Evolutionary conservation across 2,797 vertebrate genomes (phyloP).

Genomic region (Halcyon leucocephala): DNA sequence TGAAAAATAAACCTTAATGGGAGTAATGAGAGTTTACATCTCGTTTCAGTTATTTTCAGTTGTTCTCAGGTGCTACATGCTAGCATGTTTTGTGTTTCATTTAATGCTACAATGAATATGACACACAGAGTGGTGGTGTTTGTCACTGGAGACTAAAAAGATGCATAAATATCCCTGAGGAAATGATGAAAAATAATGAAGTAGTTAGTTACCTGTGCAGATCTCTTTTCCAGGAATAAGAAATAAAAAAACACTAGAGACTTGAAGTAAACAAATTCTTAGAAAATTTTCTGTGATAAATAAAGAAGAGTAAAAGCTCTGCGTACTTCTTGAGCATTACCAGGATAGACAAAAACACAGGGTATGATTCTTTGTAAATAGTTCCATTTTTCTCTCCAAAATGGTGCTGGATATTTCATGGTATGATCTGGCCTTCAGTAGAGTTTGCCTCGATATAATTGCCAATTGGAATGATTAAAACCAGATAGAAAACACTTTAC

Average conservation of each 20-base stretch:
- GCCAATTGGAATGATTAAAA: background rate
- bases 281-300: background rate
- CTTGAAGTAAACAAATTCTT: background rate
- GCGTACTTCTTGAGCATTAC: background rate
- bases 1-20: slow-evolving; percentile 67
- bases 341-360: rapidly evolving
- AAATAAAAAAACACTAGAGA: background rate
- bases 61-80: slow-evolving; percentile 79
- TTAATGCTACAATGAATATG: slow-evolving; percentile 77
- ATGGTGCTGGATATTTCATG: background rate
- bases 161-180: slow-evolving; percentile 38
- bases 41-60: slow-evolving; percentile 77
- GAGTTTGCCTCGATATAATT: background rate
- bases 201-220: background rate
- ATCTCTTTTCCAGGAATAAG: background rate
- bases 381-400: background rate
- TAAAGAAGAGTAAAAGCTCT: background rate
- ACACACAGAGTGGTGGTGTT: background rate
- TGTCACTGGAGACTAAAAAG: slow-evolving; percentile 39
- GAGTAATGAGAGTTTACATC: slow-evolving; percentile 49
- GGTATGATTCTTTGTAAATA: background rate
- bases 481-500: background rate
- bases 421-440: background rate
- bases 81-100: slow-evolving; percentile 67
- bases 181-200: slow-evolving; percentile 62